Conservation (phyloP, 2,888 invertebrate species). For the Alsophila aescularia region DNA sequence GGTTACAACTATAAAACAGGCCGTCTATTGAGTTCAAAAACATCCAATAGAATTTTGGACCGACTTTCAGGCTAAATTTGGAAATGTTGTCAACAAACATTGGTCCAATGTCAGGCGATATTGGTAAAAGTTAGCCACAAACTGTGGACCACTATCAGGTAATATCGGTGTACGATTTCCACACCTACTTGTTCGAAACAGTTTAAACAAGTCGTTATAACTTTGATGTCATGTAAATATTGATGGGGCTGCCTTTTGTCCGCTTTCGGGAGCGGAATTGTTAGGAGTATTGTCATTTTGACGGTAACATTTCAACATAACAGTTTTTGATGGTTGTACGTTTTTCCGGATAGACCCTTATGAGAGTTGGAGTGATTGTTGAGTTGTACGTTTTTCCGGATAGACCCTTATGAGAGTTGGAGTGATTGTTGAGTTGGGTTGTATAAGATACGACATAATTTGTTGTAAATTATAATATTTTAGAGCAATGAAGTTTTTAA, state of each 20-base stretch:
- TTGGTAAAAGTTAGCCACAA: not conserved
- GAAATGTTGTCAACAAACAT: not conserved
- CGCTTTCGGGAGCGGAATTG: not conserved
- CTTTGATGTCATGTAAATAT: not conserved
- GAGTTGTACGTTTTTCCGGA: not conserved
- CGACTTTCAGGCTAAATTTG: too few relatives aligned
- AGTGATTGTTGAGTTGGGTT: not conserved
- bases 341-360: not conserved
- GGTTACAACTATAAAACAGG: too few relatives aligned
- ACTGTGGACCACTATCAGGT: not conserved
- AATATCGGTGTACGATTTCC: not conserved
- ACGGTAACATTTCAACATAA: not conserved
- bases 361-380: not conserved
- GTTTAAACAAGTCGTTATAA: not conserved
- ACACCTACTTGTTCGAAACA: not conserved
- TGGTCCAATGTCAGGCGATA: too few relatives aligned
- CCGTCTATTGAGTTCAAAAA: too few relatives aligned
- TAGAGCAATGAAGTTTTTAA: too few relatives aligned
- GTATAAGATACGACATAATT: too few relatives aligned
- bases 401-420: not conserved
- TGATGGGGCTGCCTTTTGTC: not conserved
- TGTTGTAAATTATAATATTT: too few relatives aligned
- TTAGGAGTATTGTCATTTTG: not conserved
- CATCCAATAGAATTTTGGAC: too few relatives aligned
- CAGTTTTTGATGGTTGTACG: not conserved